These are phyloP conservation scores for Patella depressa DNA, from an alignment of 2,888 invertebrate genomes.

Conservation along the genomic window DNA sequence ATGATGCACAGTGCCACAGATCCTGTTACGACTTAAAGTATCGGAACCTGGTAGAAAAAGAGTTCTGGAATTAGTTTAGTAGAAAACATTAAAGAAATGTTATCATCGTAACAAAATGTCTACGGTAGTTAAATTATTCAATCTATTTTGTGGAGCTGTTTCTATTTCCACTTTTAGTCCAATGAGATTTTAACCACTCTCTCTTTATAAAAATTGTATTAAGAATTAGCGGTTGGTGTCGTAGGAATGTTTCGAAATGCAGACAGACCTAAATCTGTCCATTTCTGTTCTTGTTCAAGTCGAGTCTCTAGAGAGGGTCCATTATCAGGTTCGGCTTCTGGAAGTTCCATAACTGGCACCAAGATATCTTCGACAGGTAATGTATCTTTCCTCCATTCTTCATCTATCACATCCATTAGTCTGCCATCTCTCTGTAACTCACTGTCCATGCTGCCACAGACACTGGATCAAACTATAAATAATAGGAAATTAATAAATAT, in stretches of 20 bases:
- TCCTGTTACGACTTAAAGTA: no score
- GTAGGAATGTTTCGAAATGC: slow-evolving; percentile 60
- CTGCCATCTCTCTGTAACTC: slow-evolving; percentile 82
- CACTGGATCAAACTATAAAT: no score
- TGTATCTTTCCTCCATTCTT: slow-evolving; percentile 87
- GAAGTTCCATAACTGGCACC: slow-evolving; percentile 88
- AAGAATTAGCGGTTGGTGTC: slow-evolving; percentile 39
- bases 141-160: no score
- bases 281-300: slow-evolving; percentile 86
- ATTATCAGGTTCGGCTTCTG: slow-evolving; percentile 93
- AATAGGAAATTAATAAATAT: no score
- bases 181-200: no score
- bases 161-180: no score
- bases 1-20: no score
- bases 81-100: no score
- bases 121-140: no score
- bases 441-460: slow-evolving; percentile 79
- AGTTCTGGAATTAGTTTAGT: no score
- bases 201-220: not conserved
- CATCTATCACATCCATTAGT: slow-evolving; percentile 84
- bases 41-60: no score
- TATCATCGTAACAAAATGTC: no score
- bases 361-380: slow-evolving; percentile 81
- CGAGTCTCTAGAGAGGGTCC: slow-evolving; percentile 84
- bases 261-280: slow-evolving; percentile 75